Conservation (phyloP, 2,797 vertebrate species). For the Microhierax caerulescens region DNA sequence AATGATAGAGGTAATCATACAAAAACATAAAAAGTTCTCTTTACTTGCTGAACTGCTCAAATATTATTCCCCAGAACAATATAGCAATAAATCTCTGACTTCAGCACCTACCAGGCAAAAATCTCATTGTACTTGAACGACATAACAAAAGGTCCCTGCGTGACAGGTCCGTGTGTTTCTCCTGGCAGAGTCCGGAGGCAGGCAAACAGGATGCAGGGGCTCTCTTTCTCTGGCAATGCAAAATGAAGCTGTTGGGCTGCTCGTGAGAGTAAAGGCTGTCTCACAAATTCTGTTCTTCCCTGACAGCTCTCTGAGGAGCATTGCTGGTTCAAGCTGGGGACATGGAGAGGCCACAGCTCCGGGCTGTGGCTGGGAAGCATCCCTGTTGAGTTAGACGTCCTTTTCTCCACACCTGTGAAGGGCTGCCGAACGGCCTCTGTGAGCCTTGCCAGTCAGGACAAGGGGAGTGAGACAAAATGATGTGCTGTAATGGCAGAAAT, state of each 20-base stretch:
- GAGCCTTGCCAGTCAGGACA: not conserved
- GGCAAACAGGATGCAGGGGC: not conserved
- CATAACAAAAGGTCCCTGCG: not conserved
- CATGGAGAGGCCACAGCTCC: fast-evolving
- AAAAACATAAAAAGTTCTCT: not conserved
- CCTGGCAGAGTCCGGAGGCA: not conserved
- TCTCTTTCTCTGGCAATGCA: not conserved
- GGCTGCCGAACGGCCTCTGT: not conserved
- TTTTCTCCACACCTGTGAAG: not conserved
- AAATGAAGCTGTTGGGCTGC: not conserved
- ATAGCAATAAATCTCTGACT: not conserved
- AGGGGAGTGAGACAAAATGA: not conserved
- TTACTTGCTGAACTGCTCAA: not conserved
- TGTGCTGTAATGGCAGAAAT: not conserved
- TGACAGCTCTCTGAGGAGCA: not conserved
- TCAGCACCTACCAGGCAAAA: not conserved
- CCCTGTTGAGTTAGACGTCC: fast-evolving
- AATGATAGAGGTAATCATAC: not conserved
- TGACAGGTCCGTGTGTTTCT: not conserved
- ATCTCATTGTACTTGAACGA: not conserved
- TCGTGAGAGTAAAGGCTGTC: not conserved
- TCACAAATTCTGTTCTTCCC: not conserved
- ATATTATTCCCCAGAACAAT: not conserved
- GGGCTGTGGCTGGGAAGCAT: not conserved
- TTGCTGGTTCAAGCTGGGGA: not conserved